Conservation (phyloP, 2,113 vertebrate species). For the Pholis gunnellus region DNA sequence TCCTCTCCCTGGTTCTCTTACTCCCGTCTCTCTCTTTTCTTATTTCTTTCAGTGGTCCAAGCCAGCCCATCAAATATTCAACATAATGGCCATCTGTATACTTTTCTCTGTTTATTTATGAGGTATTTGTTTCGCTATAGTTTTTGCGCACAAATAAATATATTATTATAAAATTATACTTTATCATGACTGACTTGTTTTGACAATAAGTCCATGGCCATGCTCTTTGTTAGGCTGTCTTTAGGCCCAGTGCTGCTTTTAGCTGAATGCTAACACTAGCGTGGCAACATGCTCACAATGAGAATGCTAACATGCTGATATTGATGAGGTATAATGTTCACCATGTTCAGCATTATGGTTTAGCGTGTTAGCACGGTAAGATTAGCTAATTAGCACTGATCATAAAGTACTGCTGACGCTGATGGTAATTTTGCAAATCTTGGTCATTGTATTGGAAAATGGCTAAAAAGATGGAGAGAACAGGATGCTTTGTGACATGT, state of each 20-base stretch:
- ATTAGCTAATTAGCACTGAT: neutral
- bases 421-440: neutral
- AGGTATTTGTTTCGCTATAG: neutral
- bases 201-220: neutral
- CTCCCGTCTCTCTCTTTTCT: neutral
- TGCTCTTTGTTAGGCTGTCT: neutral
- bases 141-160: neutral
- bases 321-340: neutral
- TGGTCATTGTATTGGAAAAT: neutral
- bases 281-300: no score
- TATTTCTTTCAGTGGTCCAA: neutral
- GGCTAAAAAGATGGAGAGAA: neutral
- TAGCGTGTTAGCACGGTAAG: neutral
- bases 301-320: neutral
- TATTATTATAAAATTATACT: neutral
- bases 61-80: slow-evolving; percentile 30
- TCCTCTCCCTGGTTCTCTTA: slow-evolving; percentile 16
- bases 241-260: neutral
- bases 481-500: neutral
- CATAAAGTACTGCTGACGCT: neutral
- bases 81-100: slow-evolving; percentile 5
- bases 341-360: neutral
- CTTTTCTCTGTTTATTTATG: neutral
- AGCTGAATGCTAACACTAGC: no score
- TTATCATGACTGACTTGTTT: neutral